Conservation (phyloP, 2,888 invertebrate genomes). For the Trichacis sp. region DNA sequence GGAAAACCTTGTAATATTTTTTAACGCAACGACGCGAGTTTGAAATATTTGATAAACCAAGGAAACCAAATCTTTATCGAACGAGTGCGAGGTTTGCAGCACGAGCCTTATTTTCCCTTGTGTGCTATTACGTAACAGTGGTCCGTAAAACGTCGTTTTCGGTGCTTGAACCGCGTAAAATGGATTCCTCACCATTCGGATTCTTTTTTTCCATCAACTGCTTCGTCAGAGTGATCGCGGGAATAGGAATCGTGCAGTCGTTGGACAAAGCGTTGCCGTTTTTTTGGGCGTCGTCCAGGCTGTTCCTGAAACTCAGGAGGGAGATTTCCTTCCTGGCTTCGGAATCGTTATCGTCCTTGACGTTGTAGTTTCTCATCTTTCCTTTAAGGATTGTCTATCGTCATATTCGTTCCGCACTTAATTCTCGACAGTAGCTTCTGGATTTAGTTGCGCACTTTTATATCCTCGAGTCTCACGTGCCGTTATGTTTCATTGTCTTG, state of each 20-base stretch:
- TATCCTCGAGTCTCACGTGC: constrained; percentile 18
- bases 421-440: constrained; percentile 7
- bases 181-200: constrained; percentile 48
- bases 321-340: constrained; percentile 56
- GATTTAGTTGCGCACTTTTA: constrained; percentile 14
- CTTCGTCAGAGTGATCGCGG: constrained; percentile 33
- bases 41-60: no score
- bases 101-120: no score
- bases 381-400: constrained; percentile 10
- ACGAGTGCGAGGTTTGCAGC: no score
- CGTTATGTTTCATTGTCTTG: constrained; percentile 34
- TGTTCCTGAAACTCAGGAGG: constrained; percentile 58
- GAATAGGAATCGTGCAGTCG: constrained; percentile 49
- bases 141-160: no score
- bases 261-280: constrained; percentile 39
- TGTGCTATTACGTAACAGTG: no score
- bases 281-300: constrained; percentile 49
- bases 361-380: constrained; percentile 51
- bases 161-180: no score
- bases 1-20: background rate
- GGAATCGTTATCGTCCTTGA: constrained; percentile 54
- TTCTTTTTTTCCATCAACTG: constrained; percentile 33
- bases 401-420: background rate
- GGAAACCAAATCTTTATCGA: no score
- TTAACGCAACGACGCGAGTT: no score